Base-by-base conservation (phyloP, 2,888 invertebrate genomes). In the Drosophila atripex region DNA sequence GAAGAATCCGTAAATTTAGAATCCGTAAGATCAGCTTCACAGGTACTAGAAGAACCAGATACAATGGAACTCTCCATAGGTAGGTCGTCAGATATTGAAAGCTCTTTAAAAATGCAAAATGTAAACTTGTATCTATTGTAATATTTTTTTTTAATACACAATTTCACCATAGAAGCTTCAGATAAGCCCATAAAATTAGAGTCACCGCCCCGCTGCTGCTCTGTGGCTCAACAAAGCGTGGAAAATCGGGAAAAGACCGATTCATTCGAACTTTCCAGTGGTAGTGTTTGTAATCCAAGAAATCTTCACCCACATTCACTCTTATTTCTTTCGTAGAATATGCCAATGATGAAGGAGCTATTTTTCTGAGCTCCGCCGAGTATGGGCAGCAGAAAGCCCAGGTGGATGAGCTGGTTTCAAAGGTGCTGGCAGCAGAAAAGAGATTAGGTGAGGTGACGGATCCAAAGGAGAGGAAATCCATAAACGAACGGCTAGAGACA, bases 321-420 rank as follows among this genome's bases (percentile, higher is more conserved):
- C 12, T 6, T 9, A 43, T n/a, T 7, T 38, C 7, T 2, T 1
- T 14, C 1, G 0, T 3, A 63, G 61, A 63, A 38, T 64, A 64
- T n/a, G 63, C 63, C 2, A 28, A 30, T n/a, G 61, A 64, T 21
- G n/a, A 16, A 18, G 23, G 18, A 16, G 63, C 16, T 1, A 65
- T 65, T 12, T 65, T 47, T 12, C 47, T 65, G 11, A 63, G 64
- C 30, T 18, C n/a, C 2, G 1, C 23, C 0, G 45, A 47, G 28
- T 65, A 65, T 25, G 9, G 7, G 0, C 39, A 39, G 1, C 52
- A 65, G n/a, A 65, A 63, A 47, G 1, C 7, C 6, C 46, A 53
- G 14, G 46, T 65, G 12, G 65, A 65, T 30, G 14, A 28, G 9
- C 38, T 65, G 28, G 64, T 64, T 0, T 14, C 46, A 12, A 32